Conservation (phyloP, 2,888 invertebrate genomes). For the Vesta saturnalis region DNA sequence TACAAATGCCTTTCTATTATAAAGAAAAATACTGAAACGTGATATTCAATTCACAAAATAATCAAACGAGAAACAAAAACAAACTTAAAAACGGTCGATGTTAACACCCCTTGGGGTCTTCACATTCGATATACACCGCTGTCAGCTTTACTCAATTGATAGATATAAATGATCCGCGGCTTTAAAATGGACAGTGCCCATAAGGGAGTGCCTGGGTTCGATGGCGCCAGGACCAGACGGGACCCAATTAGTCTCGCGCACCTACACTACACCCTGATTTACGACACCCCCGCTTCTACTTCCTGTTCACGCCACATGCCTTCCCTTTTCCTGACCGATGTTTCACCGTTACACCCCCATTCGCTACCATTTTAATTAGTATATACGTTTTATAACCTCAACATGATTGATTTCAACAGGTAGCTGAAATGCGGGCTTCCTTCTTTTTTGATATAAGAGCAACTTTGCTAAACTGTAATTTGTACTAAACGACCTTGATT, state of each 20-base stretch:
- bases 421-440: conserved; percentile 31
- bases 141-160: conserved; percentile 44
- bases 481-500: background rate
- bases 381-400: conserved; percentile 41
- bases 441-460: conserved; percentile 5
- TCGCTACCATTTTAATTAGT: conserved; percentile 53
- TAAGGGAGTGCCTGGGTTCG: conserved; percentile 52
- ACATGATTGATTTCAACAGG: conserved; percentile 52
- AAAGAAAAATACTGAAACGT: background rate
- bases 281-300: conserved; percentile 58
- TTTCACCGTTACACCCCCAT: conserved; percentile 42
- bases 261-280: conserved; percentile 61
- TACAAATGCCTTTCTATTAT: background rate
- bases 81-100: conserved; percentile 42
- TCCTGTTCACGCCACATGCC: conserved; percentile 56
- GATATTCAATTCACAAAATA: conserved; percentile 5
- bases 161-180: conserved; percentile 51
- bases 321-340: conserved; percentile 39
- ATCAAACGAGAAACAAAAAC: conserved; percentile 31
- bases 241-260: conserved; percentile 60
- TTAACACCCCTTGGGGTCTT: conserved; percentile 45
- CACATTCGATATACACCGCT: conserved; percentile 44
- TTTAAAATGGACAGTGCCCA: conserved; percentile 45
- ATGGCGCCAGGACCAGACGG: conserved; percentile 60
- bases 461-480: background rate